Percentiles rank a stretch among this genome's conserved stretches.
These are phyloP conservation scores for Trichacis sp. DNA, from an alignment of 2,888 invertebrate species.

Conservation along the genomic window DNA sequence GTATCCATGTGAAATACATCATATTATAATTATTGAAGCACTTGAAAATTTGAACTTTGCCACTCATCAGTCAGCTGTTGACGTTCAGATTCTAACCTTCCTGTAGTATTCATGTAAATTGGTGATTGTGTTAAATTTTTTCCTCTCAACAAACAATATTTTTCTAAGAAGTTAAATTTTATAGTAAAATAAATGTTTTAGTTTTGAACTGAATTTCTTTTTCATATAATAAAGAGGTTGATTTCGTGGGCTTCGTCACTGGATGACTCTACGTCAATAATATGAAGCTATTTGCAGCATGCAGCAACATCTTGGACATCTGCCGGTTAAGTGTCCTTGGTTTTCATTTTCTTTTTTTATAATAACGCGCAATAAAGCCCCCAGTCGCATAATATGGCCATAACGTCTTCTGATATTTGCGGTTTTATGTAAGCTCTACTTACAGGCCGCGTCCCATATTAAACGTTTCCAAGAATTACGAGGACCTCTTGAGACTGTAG, in stretches of 20 bases:
- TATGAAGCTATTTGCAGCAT: slow-evolving; percentile 36
- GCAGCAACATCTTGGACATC: slow-evolving; percentile 60
- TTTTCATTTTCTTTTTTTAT: slow-evolving; percentile 40
- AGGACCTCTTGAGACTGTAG: slow-evolving; percentile 37
- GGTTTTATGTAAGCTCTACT: slow-evolving; percentile 62
- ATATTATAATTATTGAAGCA: too few relatives aligned
- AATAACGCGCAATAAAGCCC: slow-evolving; percentile 59
- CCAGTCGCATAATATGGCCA: slow-evolving; percentile 60
- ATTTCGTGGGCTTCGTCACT: not conserved
- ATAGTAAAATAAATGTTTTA: too few relatives aligned
- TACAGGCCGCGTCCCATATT: slow-evolving; percentile 58
- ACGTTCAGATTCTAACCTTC: too few relatives aligned
- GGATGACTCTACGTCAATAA: slow-evolving; percentile 1
- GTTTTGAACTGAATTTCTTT: too few relatives aligned
- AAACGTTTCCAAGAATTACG: slow-evolving; percentile 61
- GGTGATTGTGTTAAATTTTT: slow-evolving; percentile 14
- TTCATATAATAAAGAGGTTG: too few relatives aligned
- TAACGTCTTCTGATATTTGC: slow-evolving; percentile 64
- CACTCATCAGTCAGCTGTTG: too few relatives aligned
- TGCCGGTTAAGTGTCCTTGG: slow-evolving; percentile 51
- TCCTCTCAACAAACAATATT: too few relatives aligned
- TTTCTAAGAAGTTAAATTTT: too few relatives aligned
- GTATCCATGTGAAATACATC: too few relatives aligned
- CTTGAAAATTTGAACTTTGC: too few relatives aligned
- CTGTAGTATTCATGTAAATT: too few relatives aligned